Evolutionary conservation across 2,113 vertebrate species (phyloP), one percentile per base, ranked within the genome.

Genomic region (Myotis davidii): DNA sequence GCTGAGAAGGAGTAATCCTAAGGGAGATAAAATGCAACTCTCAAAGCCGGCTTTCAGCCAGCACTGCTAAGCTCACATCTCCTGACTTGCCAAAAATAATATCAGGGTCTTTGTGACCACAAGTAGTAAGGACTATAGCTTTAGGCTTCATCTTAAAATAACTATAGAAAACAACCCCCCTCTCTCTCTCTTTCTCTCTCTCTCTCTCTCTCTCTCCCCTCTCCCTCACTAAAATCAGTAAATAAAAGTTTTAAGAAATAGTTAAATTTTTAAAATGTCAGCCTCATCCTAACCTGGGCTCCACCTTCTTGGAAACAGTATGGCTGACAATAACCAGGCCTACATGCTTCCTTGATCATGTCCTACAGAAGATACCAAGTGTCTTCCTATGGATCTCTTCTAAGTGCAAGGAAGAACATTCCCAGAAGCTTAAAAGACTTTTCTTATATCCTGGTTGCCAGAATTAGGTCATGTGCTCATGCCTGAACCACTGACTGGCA

Each of bases 81-180:
- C 34, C 90, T 34, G 0, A 79, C 48, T 52, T 84, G 86, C 87
- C 91, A 96, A 93, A 97, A 91, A 85, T 83, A 97, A 94, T 73
- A 91, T 64, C 42, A 90, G 77, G 42, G 81, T 81, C 81, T 86
- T 96, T 95, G 9, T 93, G 32, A 95, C 52, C 50, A 89, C 77
- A 91, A 96, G 25, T 54, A 82, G 52, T 88, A 81, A 97, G 82
- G 73, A 88, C 74, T 85, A 77, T 2, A 85, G 42, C 84, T 94
- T 88, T 88, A 54, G 32, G 29, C 83, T 92, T 97, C 93, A 88
- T 54, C 77, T 65, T 82, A 95, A 91, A 94, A 82, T 83, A 92
- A 94, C 67, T 81, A 81, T 65, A 48, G 89, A 85, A 94, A 81
- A 32, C 21, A 61, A 50, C 3, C 25, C n/a, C 23, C 12, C 23